phyloP scores from a whole-genome alignment of 1,140 invertebrate genomes.

The Calycopis cecrops region DNA sequence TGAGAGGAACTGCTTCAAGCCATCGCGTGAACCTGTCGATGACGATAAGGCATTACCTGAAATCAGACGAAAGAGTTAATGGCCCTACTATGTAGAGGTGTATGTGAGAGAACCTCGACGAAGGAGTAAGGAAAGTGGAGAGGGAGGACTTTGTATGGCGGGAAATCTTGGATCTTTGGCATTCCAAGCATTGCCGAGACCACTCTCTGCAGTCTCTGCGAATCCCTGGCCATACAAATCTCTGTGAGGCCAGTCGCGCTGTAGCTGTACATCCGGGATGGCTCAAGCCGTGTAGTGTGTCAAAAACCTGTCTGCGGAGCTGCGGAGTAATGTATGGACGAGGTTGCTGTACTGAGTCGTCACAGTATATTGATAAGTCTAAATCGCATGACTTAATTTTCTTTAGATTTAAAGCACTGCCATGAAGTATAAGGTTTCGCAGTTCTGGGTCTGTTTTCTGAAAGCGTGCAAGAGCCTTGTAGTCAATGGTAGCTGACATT shows the following conservation, averaged over 20 bases:
- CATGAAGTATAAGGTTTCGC: constrained; percentile 17
- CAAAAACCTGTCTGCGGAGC: constrained; percentile 36
- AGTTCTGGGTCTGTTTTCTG: constrained; percentile 29
- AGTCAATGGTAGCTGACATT: constrained; percentile 21
- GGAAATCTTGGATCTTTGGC: constrained; percentile 3
- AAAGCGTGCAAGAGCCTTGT: constrained; percentile 25
- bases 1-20: constrained; percentile 23
- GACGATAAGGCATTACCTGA: constrained; percentile 23
- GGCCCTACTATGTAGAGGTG: not conserved
- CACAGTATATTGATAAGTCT: constrained; percentile 12
- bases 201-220: no score
- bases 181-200: no score
- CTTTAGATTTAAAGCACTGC: constrained; percentile 17
- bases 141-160: not conserved
- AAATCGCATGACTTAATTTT: not conserved
- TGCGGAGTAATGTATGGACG: not conserved
- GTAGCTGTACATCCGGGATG: not conserved
- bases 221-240: constrained; percentile 11
- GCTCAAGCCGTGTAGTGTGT: constrained; percentile 19
- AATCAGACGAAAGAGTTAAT: constrained; percentile 16
- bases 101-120: not conserved
- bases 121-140: not conserved
- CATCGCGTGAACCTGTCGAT: constrained; percentile 27
- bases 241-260: not conserved
- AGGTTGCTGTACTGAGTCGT: no score